Conservation (phyloP, 2,797 vertebrate genomes). For the Momotus momota region DNA sequence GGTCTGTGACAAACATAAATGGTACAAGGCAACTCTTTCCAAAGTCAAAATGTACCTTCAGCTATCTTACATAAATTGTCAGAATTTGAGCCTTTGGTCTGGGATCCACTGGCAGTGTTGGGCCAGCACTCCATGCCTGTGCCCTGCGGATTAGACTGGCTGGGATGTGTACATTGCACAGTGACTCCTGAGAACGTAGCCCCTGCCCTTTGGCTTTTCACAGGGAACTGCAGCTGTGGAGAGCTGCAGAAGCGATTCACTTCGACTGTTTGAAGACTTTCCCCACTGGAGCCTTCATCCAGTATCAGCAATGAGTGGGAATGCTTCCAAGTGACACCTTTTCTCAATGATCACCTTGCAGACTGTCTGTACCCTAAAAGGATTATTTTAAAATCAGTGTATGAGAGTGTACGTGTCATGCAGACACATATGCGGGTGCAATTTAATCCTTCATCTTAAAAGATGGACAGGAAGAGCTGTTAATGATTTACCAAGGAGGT, state of each 20-base stretch:
- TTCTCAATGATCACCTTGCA: accelerated
- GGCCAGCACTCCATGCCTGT: accelerated
- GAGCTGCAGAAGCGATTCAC: not conserved
- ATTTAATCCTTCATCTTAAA: not conserved
- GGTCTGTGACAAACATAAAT: not conserved
- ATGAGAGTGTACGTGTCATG: no score
- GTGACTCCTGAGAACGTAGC: not conserved
- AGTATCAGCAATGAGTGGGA: not conserved
- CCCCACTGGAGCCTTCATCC: not conserved
- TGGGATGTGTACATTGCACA: not conserved
- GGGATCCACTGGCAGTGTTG: not conserved
- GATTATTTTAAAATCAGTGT: accelerated
- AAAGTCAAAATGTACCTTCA: not conserved
- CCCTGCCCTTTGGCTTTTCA: not conserved
- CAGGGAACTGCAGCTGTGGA: not conserved
- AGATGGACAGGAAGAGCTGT: not conserved
- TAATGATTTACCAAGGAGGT: not conserved
- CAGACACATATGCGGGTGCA: accelerated
- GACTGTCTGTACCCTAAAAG: not conserved
- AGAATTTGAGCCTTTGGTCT: not conserved
- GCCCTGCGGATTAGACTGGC: not conserved
- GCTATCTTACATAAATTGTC: not conserved
- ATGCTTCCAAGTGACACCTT: not conserved
- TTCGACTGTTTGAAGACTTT: not conserved
- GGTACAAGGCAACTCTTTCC: not conserved